These are phyloP conservation scores for Phaonia tiefii DNA, from an alignment of 2,888 invertebrate genomes.

Conservation along the genomic window DNA sequence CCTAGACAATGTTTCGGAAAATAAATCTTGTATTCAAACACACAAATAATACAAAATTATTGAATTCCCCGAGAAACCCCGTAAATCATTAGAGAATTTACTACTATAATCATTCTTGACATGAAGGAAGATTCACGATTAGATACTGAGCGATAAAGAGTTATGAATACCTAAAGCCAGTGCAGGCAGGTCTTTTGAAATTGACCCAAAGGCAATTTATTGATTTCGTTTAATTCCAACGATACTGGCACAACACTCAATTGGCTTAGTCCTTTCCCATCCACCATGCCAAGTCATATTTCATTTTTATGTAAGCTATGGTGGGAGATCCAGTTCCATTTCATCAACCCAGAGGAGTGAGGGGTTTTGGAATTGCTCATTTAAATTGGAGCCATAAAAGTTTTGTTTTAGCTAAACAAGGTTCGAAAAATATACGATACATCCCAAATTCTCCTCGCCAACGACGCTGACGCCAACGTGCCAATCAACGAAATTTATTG, in stretches of 20 bases:
- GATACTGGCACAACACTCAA: neutral
- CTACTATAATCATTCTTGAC: too few relatives aligned
- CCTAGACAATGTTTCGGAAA: too few relatives aligned
- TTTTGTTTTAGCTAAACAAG: neutral
- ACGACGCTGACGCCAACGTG: neutral
- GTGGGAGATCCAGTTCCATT: too few relatives aligned
- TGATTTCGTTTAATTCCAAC: conserved; percentile 27
- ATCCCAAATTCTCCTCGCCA: neutral
- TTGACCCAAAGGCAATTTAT: too few relatives aligned
- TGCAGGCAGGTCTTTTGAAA: too few relatives aligned
- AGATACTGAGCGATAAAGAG: too few relatives aligned
- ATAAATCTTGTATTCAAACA: too few relatives aligned
- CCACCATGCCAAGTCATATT: neutral
- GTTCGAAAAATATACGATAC: neutral
- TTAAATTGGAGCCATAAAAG: conserved; percentile 41
- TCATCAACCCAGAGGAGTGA: neutral
- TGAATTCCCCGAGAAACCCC: too few relatives aligned
- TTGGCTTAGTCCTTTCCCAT: neutral
- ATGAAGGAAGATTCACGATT: too few relatives aligned
- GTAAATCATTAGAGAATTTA: too few relatives aligned
- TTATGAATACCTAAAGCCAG: too few relatives aligned
- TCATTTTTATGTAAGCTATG: conserved; percentile 23
- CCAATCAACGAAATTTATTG: conserved; percentile 33
- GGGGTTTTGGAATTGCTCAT: neutral
- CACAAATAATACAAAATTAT: too few relatives aligned